phyloP scores from a whole-genome alignment of 2,797 vertebrate species.

The Esox lucius region DNA sequence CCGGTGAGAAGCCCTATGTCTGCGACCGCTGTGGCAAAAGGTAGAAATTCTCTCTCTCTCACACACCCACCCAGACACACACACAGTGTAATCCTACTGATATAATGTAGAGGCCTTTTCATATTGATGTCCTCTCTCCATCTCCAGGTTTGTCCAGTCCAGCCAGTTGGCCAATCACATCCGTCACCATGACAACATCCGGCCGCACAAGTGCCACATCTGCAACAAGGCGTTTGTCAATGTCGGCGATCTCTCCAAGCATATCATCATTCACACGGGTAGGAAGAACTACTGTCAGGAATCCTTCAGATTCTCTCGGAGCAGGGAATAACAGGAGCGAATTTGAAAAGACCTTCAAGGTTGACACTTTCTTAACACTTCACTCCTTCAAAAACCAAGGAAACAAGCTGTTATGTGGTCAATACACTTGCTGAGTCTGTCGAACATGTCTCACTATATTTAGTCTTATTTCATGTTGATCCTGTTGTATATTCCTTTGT shows the following conservation, averaged over 20 bases:
- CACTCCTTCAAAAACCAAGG: no score
- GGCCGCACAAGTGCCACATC: slow-evolving; percentile 94
- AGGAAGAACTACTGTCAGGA: slow-evolving; percentile 4
- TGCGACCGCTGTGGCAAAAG: slow-evolving; percentile 98
- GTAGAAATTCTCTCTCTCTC: slow-evolving; percentile 56
- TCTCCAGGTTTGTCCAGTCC: slow-evolving; percentile 91
- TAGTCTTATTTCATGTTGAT: no score
- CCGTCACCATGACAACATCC: slow-evolving; percentile 97
- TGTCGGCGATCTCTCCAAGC: slow-evolving; percentile 95
- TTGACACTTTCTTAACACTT: no score
- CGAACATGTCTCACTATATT: no score
- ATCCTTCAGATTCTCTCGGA: neutral
- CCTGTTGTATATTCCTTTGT: no score
- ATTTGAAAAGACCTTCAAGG: no score
- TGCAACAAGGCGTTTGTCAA: slow-evolving; percentile 98
- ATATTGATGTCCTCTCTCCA: slow-evolving; percentile 10
- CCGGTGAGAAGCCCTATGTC: slow-evolving; percentile 96
- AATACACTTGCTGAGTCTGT: no score
- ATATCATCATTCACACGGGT: slow-evolving; percentile 99
- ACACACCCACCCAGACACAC: neutral
- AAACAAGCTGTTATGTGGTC: no score
- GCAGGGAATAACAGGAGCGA: neutral
- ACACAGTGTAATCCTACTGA: neutral
- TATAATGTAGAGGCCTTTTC: neutral
- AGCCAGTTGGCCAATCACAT: slow-evolving; percentile 99